Evolutionary conservation across 37 sponge, comb jelly and placozoan species (phyloP).

Genomic region (Dysidea cf. avara): DNA sequence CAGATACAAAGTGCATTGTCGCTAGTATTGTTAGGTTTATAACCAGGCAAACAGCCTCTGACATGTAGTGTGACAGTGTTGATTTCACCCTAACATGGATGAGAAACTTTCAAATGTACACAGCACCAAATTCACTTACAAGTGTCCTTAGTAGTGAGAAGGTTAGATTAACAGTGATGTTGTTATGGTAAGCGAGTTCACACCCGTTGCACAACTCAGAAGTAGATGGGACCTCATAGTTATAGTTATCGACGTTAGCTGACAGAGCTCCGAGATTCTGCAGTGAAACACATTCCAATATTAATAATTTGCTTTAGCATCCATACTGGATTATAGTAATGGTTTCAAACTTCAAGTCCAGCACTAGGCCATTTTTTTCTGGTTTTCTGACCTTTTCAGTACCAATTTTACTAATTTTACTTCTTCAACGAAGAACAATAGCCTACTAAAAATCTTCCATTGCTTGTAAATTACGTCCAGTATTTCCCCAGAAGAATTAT

Average conservation of each 20-base stretch:
- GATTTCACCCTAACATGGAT: slow-evolving; percentile 14
- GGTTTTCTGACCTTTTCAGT: no score
- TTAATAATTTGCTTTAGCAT: neutral
- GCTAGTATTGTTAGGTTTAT: neutral
- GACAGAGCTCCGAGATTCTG: slow-evolving; percentile 77
- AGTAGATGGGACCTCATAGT: slow-evolving; percentile 43
- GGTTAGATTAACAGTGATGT: slow-evolving; percentile 27
- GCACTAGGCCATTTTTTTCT: no score
- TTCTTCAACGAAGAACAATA: no score
- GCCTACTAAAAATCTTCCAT: no score
- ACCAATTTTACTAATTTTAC: no score
- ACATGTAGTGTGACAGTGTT: slow-evolving; percentile 14
- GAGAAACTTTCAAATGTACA: neutral
- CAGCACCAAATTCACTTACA: slow-evolving; percentile 46
- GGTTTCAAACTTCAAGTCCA: no score
- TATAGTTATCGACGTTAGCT: slow-evolving; percentile 47
- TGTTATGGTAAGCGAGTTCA: neutral
- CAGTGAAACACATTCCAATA: neutral
- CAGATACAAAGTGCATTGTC: slow-evolving; percentile 26
- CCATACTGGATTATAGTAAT: no score
- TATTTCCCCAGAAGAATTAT: no score
- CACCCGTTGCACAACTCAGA: neutral
- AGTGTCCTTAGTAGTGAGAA: slow-evolving; percentile 75
- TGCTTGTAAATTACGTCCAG: no score
- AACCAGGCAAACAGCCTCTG: slow-evolving; percentile 72